Percentiles rank a stretch among this genome's conserved stretches.
phyloP scores from a whole-genome alignment of 2,113 vertebrate species.

The Gopherus flavomarginatus region DNA sequence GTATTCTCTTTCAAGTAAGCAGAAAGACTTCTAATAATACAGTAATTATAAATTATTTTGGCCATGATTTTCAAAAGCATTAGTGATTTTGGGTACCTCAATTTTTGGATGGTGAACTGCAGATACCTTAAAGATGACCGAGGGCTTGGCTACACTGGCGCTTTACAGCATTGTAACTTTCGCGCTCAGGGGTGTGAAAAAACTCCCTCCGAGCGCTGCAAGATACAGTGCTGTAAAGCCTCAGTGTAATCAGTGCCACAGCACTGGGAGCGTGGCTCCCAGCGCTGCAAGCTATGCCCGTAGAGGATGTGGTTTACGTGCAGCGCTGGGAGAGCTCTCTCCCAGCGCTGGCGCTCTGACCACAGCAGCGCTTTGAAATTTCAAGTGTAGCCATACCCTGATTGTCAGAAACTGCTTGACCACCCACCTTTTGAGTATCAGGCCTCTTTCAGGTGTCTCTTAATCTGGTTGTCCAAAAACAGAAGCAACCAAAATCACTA shows the following conservation, averaged over 20 bases:
- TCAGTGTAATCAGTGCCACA: no score
- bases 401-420: neutral
- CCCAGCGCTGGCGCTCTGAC: no score
- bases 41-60: neutral
- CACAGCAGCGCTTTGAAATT: no score
- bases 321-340: no score
- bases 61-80: neutral
- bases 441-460: neutral
- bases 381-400: neutral
- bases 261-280: no score
- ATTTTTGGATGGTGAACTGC: neutral
- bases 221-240: no score
- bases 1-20: neutral
- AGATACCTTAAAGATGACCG: neutral
- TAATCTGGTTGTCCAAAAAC: neutral
- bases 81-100: neutral
- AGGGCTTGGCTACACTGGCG: no score
- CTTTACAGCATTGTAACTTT: no score
- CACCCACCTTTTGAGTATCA: neutral
- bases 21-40: neutral
- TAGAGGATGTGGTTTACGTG: no score
- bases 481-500: neutral
- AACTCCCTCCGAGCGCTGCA: no score
- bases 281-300: no score
- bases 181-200: no score